A percentile compares a stretch with the other conserved stretches of the same genome.
Evolutionary conservation across 2,888 invertebrate genomes (phyloP).

Genomic region (Odiellus spinosus): DNA sequence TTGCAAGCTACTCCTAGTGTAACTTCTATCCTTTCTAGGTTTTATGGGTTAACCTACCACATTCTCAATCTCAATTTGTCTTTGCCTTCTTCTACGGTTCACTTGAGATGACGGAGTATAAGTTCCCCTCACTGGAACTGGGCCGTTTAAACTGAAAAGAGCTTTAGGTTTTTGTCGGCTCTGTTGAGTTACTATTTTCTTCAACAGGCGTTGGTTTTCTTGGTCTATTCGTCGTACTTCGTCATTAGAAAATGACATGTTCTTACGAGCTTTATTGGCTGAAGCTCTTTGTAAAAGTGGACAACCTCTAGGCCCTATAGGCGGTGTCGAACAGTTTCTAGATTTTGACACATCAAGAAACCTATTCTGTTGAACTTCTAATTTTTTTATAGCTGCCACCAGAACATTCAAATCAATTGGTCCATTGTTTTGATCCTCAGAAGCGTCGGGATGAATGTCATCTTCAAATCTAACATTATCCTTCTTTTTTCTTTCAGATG

Average conservation of each 20-base stretch:
- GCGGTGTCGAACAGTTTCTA: constrained; percentile 6
- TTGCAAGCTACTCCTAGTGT: not conserved
- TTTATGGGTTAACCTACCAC: constrained; percentile 29
- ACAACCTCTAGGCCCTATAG: constrained; percentile 2
- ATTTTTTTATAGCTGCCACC: constrained; percentile 11
- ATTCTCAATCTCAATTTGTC: constrained; percentile 37
- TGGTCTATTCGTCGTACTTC: constrained; percentile 33
- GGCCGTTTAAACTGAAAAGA: not conserved
- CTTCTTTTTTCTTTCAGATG: constrained; percentile 2
- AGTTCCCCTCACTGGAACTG: not conserved
- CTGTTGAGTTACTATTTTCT: constrained; percentile 29
- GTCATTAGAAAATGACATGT: constrained; percentile 34
- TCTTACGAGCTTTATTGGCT: constrained; percentile 18
- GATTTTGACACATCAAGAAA: not conserved
- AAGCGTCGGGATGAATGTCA: constrained; percentile 1
- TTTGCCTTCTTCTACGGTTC: constrained; percentile 35
- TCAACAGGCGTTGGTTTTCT: constrained; percentile 33
- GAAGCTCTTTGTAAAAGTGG: too few species aligned
- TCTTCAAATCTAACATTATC: constrained; percentile 14
- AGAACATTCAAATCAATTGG: constrained; percentile 9
- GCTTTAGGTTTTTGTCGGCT: constrained; percentile 10
- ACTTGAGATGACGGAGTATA: constrained; percentile 30
- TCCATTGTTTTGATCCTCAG: constrained; percentile 1
- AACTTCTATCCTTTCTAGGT: not conserved
- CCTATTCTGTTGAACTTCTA: constrained; percentile 12